Conservation (phyloP, 2,888 invertebrate species). For the Scelioninae gen. 1 region DNA sequence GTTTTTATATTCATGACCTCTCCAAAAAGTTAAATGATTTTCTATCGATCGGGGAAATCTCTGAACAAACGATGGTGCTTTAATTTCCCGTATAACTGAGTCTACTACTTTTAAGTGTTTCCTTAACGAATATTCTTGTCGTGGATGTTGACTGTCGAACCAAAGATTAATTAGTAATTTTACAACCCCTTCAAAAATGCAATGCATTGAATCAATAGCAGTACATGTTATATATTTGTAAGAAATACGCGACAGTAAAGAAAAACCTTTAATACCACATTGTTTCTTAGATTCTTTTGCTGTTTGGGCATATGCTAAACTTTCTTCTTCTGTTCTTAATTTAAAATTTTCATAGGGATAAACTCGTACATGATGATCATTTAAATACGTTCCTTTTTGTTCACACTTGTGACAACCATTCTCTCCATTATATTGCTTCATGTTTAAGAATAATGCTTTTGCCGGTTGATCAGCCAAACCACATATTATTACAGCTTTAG, state of each 20-base stretch:
- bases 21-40: conserved; percentile 57
- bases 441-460: conserved; percentile 60
- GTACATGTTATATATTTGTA: conserved; percentile 46
- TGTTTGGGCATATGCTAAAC: conserved; percentile 28
- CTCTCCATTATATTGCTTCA: no score
- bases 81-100: conserved; percentile 12
- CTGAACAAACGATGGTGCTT: conserved; percentile 50
- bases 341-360: conserved; percentile 3
- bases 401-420: no score
- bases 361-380: not conserved
- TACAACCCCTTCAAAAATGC: conserved; percentile 52
- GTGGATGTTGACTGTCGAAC: conserved; percentile 38
- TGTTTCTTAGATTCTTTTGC: conserved; percentile 36
- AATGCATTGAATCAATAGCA: conserved; percentile 69
- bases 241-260: conserved; percentile 51
- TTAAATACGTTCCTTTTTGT: conserved; percentile 30
- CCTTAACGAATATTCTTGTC: conserved; percentile 41
- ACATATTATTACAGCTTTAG: conserved; percentile 34
- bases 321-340: conserved; percentile 51
- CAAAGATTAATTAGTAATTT: conserved; percentile 48
- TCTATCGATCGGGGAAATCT: conserved; percentile 53
- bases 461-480: conserved; percentile 34
- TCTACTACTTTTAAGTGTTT: conserved; percentile 27
- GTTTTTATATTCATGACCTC: conserved; percentile 63
- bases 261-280: conserved; percentile 59